Percentiles rank a stretch among this genome's conserved stretches.
Conservation (phyloP, 2,888 invertebrate species). For the Leucophora obtusa region DNA sequence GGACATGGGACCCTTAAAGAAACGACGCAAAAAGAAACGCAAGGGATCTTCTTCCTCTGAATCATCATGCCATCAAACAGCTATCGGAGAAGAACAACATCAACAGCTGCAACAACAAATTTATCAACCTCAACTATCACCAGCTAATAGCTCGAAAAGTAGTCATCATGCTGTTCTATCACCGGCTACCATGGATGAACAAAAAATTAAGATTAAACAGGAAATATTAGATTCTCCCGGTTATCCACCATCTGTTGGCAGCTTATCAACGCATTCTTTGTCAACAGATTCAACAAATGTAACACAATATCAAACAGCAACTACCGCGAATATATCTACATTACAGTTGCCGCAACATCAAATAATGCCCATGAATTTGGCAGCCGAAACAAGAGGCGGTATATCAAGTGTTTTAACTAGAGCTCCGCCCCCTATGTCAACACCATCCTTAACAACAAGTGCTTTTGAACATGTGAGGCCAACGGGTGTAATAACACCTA, state of each 20-base stretch:
- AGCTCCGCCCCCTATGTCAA: constrained; percentile 54
- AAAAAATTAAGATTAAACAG: constrained; percentile 74
- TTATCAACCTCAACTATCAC: constrained; percentile 39
- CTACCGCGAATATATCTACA: constrained; percentile 30
- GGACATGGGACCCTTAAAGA: constrained; percentile 77
- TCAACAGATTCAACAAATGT: constrained; percentile 50
- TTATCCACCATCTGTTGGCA: constrained; percentile 52
- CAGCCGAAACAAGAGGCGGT: constrained; percentile 67
- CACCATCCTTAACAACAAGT: constrained; percentile 61
- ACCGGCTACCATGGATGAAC: constrained; percentile 48
- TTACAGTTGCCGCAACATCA: constrained; percentile 69
- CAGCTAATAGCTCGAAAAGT: constrained; percentile 55
- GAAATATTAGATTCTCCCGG: constrained; percentile 76
- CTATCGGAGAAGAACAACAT: constrained; percentile 8
- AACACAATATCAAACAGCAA: constrained; percentile 60
- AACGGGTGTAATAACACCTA: constrained; percentile 33
- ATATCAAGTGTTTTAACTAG: constrained; percentile 46
- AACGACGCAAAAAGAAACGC: constrained; percentile 78
- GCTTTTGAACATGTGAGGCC: constrained; percentile 65
- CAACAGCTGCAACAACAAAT: not conserved
- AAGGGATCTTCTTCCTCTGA: constrained; percentile 78
- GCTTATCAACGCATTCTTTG: too few species aligned
- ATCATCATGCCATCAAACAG: constrained; percentile 72
- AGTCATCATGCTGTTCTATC: constrained; percentile 47
- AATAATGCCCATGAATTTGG: constrained; percentile 77